Base-by-base conservation (phyloP, 2,797 vertebrate genomes). In the Paguma larvata region DNA sequence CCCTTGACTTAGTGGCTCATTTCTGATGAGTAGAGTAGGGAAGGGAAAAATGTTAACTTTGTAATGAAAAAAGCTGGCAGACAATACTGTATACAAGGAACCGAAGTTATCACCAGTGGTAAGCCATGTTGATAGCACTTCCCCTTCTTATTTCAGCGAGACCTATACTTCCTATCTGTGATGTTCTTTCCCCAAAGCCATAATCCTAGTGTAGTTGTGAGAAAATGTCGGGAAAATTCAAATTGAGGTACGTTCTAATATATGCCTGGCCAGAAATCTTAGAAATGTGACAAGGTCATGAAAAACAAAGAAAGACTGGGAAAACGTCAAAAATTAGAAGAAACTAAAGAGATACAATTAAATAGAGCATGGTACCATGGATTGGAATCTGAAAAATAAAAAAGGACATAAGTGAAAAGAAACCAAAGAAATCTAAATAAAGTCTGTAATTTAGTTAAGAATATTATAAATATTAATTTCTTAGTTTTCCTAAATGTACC, bases 401-500 rank as follows among this genome's bases (percentile, higher is more conserved):
- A 14, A 48, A 75, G 0, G 14, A 30, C 3, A n/a, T 44, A 83
- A 95, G 30, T 73, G 19, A 41, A 21, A 79, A 93, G 51, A 83
- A 91, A 51, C 13, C 84, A 13, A 32, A 79, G 27, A 63, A 94
- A 44, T 62, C 3, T 82, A 56, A 53, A 25, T 56, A 30, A 87
- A 94, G 16, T 63, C n/a, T 75, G 3, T 89, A 63, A 48, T 72
- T 91, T 72, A 86, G 5, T 82, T 83, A 95, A 27, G 0, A 59
- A 41, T 59, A 44, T 32, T 32, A 41, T 85, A 62, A 88, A 59
- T 56, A 70, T 83, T 88, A 91, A 85, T 92, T 92, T 91, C 19
- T 92, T 27, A 53, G 41, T 77, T 87, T 95, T 72, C 19, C 23
- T 94, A 62, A 94, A 84, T 46, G 5, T 72, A 53, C 34, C 8